phyloP scores from a whole-genome alignment of 1,140 invertebrate genomes.

The Conopomorpha cramerella region DNA sequence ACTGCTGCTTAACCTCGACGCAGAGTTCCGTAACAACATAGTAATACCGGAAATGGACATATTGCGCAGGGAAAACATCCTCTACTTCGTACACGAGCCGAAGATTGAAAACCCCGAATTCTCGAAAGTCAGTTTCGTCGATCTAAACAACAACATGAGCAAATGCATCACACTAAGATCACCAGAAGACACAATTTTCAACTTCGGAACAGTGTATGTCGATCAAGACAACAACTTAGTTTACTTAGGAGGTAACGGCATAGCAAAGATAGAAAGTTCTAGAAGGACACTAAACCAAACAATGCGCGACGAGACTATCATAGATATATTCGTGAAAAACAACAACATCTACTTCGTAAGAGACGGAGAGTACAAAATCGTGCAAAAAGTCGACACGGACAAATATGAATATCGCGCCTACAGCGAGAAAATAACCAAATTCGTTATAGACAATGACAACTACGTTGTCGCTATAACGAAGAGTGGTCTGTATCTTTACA shows the following conservation, averaged over 20 bases:
- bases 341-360: slow-evolving; percentile 32
- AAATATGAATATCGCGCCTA: slow-evolving; percentile 1
- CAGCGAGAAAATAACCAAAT: slow-evolving; percentile 23
- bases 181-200: too few relatives aligned
- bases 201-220: slow-evolving; percentile 35
- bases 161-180: too few relatives aligned
- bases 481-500: slow-evolving; percentile 8
- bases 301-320: slow-evolving; percentile 27
- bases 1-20: slow-evolving; percentile 28
- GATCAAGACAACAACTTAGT: slow-evolving; percentile 29
- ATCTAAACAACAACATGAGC: slow-evolving; percentile 15
- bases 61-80: slow-evolving; percentile 19
- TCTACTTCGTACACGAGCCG: slow-evolving; percentile 40
- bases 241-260: slow-evolving; percentile 35
- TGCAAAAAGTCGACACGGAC: slow-evolving; percentile 24
- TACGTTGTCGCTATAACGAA: slow-evolving; percentile 25
- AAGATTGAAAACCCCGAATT: slow-evolving; percentile 31
- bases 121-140: slow-evolving; percentile 31
- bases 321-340: slow-evolving; percentile 30
- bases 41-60: slow-evolving; percentile 33
- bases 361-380: slow-evolving; percentile 21
- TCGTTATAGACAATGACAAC: slow-evolving; percentile 30
- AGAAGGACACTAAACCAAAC: slow-evolving; percentile 18
- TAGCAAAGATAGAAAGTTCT: slow-evolving; percentile 28
- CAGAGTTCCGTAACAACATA: slow-evolving; percentile 25